A percentile compares a stretch with the other conserved stretches of the same genome.
phyloP scores from a whole-genome alignment of 2,797 vertebrate genomes.

The Trichosurus vulpecula region DNA sequence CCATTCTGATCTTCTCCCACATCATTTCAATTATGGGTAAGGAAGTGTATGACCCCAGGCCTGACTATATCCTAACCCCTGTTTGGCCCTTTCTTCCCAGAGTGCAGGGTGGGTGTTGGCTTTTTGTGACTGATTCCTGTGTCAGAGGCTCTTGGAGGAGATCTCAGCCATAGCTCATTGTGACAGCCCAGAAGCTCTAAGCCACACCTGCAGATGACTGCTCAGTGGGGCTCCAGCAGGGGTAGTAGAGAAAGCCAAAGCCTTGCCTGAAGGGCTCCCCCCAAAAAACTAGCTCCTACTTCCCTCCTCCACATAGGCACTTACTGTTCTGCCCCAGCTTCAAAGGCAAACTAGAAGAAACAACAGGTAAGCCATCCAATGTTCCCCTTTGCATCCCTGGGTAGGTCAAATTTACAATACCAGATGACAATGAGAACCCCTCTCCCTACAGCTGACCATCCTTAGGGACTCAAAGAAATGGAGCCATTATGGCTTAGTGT shows the following conservation, averaged over 20 bases:
- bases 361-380: too few species aligned
- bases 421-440: too few species aligned
- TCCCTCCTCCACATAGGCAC: too few species aligned
- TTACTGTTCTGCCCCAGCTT: too few species aligned
- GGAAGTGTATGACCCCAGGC: too few species aligned
- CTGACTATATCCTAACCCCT: background rate
- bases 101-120: slow-evolving; percentile 75
- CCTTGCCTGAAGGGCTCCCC: too few species aligned
- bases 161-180: slow-evolving; percentile 69
- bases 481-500: background rate
- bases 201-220: slow-evolving; percentile 64
- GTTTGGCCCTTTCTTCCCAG: slow-evolving; percentile 33
- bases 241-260: background rate
- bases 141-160: slow-evolving; percentile 76
- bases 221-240: slow-evolving; percentile 42
- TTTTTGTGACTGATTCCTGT: slow-evolving; percentile 67
- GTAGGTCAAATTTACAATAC: too few species aligned
- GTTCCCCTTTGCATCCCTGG: too few species aligned
- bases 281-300: background rate
- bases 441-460: background rate
- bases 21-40: too few species aligned
- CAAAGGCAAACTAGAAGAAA: background rate
- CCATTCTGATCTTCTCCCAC: background rate
- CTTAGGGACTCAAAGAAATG: background rate
- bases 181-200: slow-evolving; percentile 71